phyloP scores from a whole-genome alignment of 1,140 invertebrate genomes.

The Phenacoccus solenopsis region DNA sequence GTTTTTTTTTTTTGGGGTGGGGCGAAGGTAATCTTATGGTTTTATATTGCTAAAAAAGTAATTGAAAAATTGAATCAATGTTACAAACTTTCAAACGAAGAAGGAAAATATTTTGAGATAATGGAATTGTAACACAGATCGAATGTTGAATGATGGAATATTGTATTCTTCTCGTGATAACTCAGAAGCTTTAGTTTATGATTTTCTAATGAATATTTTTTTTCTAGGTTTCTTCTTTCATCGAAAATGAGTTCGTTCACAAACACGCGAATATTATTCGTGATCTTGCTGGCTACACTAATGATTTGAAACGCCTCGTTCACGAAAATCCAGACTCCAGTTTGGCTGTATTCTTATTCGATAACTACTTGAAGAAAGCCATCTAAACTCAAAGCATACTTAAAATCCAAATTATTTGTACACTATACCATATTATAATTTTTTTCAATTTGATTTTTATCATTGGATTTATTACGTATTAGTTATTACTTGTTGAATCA shows the following conservation, averaged over 20 bases:
- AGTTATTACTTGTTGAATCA: no score
- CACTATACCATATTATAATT: not conserved
- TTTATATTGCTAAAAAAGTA: no score
- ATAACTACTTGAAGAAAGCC: conserved; percentile 58
- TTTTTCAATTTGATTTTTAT: not conserved
- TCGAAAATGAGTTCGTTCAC: conserved; percentile 61
- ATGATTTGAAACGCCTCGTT: conserved; percentile 54
- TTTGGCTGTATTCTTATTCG: conserved; percentile 55
- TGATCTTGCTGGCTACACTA: conserved; percentile 52
- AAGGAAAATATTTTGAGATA: no score
- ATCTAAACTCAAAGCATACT: not conserved
- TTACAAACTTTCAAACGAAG: no score
- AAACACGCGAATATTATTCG: conserved; percentile 51
- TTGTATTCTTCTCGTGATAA: no score
- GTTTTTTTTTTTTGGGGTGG: no score
- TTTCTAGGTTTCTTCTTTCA: conserved; percentile 46
- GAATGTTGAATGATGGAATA: no score
- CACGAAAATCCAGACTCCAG: conserved; percentile 40
- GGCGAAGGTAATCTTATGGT: no score
- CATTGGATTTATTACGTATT: no score
- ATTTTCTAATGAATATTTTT: not conserved
- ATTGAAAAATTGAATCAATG: no score
- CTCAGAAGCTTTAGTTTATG: no score
- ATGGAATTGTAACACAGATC: no score
- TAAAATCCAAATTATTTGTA: not conserved